Percentiles rank a stretch among this genome's conserved stretches.
Conservation (phyloP, 2,113 vertebrate species). For the Aplodontia rufa region DNA sequence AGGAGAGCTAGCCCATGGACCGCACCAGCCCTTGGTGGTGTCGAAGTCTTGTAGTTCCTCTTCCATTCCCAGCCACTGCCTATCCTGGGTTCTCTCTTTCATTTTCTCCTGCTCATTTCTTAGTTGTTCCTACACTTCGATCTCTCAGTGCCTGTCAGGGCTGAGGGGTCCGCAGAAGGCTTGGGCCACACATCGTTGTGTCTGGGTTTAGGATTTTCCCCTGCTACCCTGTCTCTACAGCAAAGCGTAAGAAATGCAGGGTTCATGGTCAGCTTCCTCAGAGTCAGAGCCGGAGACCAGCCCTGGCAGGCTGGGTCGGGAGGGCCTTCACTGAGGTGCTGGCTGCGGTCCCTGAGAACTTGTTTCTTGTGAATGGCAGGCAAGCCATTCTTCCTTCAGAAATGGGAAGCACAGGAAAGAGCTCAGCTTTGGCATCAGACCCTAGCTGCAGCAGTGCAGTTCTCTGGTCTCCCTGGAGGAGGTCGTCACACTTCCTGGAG, state of each 20-base stretch:
- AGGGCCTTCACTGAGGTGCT: rapidly evolving
- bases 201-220: not conserved
- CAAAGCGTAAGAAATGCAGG: not conserved
- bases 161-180: not conserved
- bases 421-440: rapidly evolving
- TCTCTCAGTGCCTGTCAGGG: not conserved
- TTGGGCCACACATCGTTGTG: not conserved
- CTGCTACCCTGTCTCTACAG: not conserved
- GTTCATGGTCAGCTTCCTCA: not conserved
- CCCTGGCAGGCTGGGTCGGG: rapidly evolving
- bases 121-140: not conserved
- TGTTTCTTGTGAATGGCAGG: rapidly evolving
- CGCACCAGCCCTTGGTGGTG: rapidly evolving
- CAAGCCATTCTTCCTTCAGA: not conserved
- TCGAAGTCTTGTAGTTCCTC: rapidly evolving
- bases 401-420: not conserved
- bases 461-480: too few relatives aligned
- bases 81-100: rapidly evolving
- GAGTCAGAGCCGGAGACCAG: rapidly evolving
- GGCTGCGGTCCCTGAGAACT: not conserved
- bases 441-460: rapidly evolving
- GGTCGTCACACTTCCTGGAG: too few relatives aligned
- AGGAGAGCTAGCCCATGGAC: rapidly evolving
- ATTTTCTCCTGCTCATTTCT: not conserved
- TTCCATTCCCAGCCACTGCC: too few relatives aligned